These are phyloP conservation scores for Todus mexicanus DNA, from an alignment of 2,797 vertebrate species.

Conservation along the genomic window DNA sequence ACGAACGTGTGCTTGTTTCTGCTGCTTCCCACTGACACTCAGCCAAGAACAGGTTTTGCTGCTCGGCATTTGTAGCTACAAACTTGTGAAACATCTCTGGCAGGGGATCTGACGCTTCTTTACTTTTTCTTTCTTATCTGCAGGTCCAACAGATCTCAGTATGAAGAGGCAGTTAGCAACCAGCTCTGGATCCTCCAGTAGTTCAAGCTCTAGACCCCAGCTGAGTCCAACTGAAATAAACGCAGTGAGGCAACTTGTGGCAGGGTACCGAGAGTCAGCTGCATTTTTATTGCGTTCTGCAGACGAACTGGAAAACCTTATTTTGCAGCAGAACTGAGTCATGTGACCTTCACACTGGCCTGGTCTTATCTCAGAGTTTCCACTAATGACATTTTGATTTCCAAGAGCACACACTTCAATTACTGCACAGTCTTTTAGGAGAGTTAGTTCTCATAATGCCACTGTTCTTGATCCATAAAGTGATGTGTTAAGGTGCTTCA, in stretches of 20 bases:
- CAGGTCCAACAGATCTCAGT: constrained; percentile 86
- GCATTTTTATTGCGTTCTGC: constrained; percentile 84
- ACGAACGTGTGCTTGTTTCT: neutral
- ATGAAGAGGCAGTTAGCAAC: constrained; percentile 84
- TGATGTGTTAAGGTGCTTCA: constrained; percentile 77
- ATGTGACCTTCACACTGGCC: constrained; percentile 53
- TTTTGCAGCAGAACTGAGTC: constrained; percentile 87
- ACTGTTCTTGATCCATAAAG: constrained; percentile 76
- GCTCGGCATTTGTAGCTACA: neutral
- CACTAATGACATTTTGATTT: constrained; percentile 79
- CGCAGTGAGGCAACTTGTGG: constrained; percentile 83
- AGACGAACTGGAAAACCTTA: constrained; percentile 87
- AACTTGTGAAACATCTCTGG: neutral
- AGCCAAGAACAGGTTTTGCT: neutral
- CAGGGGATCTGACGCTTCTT: neutral
- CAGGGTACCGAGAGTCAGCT: constrained; percentile 84
- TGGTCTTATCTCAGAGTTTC: constrained; percentile 75
- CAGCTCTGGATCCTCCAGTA: constrained; percentile 79
- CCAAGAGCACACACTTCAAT: constrained; percentile 75
- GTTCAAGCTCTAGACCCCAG: constrained; percentile 79
- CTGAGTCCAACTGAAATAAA: constrained; percentile 84
- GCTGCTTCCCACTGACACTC: neutral
- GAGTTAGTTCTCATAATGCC: constrained; percentile 76
- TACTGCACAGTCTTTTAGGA: constrained; percentile 74
- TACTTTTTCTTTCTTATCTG: constrained; percentile 9